These are phyloP conservation scores for Peromyscus melanophrys DNA, from an alignment of 2,797 vertebrate species.

Conservation along the genomic window DNA sequence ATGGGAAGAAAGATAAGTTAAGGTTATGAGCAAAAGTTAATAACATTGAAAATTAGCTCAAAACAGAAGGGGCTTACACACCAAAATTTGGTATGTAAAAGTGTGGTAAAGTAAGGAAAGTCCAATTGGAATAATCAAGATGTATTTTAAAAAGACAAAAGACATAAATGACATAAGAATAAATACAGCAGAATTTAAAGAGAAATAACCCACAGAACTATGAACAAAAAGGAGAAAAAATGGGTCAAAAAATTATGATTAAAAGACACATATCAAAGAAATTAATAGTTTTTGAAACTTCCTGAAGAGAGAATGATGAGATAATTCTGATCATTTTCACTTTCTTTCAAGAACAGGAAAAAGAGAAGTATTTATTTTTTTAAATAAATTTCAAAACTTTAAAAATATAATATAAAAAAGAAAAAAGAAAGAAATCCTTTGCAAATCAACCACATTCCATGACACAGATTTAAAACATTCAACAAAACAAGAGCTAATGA, in stretches of 20 bases:
- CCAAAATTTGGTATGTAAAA: background rate
- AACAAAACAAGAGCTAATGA: background rate
- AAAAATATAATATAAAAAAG: background rate
- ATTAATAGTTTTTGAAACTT: background rate
- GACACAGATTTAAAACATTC: background rate
- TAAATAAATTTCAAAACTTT: background rate
- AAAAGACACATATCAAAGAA: background rate
- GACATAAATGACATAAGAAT: background rate
- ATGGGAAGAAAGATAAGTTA: background rate
- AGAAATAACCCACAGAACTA: background rate
- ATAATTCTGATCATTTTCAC: conserved; percentile 4
- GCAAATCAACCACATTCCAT: background rate
- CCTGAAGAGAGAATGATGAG: background rate
- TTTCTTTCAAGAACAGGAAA: background rate
- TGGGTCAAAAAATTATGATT: background rate
- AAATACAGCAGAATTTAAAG: background rate
- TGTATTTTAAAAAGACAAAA: background rate
- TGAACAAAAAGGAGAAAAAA: background rate
- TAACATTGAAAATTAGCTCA: background rate
- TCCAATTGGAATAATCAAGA: background rate
- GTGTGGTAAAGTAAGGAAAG: background rate
- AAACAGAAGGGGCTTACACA: background rate
- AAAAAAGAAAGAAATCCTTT: background rate
- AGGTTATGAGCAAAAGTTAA: conserved; percentile 15
- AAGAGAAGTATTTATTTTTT: background rate